Evolutionary conservation across 2,888 invertebrate species (phyloP), one percentile per base, ranked within the genome.

Genomic region (Drosophila affinis): DNA sequence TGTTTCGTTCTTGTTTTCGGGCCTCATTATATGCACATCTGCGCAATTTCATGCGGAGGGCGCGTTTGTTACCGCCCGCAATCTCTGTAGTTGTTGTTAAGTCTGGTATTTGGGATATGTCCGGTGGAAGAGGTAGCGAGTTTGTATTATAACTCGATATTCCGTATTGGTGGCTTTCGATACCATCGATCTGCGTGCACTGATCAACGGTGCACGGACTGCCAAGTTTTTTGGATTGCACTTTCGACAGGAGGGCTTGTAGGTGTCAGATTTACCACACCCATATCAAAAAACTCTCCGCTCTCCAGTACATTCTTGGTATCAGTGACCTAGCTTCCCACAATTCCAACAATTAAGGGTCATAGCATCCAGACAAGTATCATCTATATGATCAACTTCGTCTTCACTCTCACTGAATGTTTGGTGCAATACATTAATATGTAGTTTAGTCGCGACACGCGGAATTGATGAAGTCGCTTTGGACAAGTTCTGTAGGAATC

Each of bases 141-240:
- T 0, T 32, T 3, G 29, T 9, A 3, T 10, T 32, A 10, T 4
- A 32, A 32, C 32, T 32, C 12, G 24, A 9, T 27, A 49, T 14
- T 49, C 49, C n/a, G 49, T 49, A 9, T 49, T 49, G 12, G 27
- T 49, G 9, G 49, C 49, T 27, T 24, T 27, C n/a, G 49, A 49
- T 3, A 9, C 24, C n/a, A 27, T n/a, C 14, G 27, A n/a, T 49
- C 24, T 49, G 49, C 49, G 49, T 49, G 49, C 24, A 49, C 27
- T 27, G 24, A 27, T 49, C 49, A 27, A 27, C 3, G n/a, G 49
- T 49, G 14, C 49, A 49, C 49, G 49, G 9, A 6, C 24, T 27
- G 14, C 3, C 14, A 27, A 14, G 49, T 27, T 49, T n/a, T 49
- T 27, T 27, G 24, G n/a, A 24, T 27, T 24, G 14, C 27, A 49